These are phyloP conservation scores for Hippotragus niger DNA, from an alignment of 2,113 vertebrate species.

Conservation along the genomic window DNA sequence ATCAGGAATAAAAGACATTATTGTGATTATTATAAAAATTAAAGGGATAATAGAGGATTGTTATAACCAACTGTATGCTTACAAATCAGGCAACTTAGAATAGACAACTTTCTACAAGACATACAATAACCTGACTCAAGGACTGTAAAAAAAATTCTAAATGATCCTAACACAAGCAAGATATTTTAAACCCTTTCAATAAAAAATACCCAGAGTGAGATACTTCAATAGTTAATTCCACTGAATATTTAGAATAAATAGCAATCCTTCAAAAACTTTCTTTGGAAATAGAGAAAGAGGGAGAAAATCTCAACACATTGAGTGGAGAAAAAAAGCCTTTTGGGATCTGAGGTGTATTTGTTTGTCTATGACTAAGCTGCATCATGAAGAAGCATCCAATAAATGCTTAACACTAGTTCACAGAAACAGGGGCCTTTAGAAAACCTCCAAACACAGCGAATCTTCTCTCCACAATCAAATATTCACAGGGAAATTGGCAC, in stretches of 20 bases:
- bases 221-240: not conserved
- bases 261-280: not conserved
- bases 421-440: not conserved
- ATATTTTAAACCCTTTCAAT: not conserved
- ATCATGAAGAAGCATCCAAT: not conserved
- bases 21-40: not conserved
- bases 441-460: fast-evolving
- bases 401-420: not conserved
- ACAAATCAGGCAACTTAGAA: not conserved
- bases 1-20: not conserved
- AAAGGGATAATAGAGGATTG: not conserved
- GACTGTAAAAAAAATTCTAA: not conserved
- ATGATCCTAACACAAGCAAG: not conserved
- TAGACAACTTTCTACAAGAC: not conserved
- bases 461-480: not conserved
- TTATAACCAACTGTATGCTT: not conserved
- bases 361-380: not conserved
- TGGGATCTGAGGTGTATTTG: not conserved
- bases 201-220: not conserved
- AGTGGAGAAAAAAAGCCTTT: too few relatives aligned
- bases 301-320: not conserved
- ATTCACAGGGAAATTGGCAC: not conserved
- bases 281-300: not conserved
- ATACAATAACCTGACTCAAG: not conserved
- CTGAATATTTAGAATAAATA: not conserved